Conservation (phyloP, 2,888 invertebrate species). For the Zeuzera pyrina region DNA sequence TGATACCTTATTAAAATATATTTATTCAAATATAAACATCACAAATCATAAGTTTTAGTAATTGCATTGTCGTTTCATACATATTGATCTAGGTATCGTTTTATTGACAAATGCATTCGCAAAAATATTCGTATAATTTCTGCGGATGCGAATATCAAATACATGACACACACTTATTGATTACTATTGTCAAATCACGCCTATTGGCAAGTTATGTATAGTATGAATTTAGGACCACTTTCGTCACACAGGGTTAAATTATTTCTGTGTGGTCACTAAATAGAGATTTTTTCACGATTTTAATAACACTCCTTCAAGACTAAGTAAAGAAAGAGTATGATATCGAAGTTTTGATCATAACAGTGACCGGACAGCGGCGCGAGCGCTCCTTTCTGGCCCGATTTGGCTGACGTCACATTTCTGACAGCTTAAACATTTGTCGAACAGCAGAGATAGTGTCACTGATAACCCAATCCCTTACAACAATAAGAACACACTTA, state of each 20-base stretch:
- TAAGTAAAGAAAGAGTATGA: slow-evolving; percentile 23
- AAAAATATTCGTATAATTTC: no score
- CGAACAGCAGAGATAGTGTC: slow-evolving; percentile 70
- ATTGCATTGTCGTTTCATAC: no score
- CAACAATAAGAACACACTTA: slow-evolving; percentile 72
- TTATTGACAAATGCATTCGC: no score
- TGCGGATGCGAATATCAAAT: no score
- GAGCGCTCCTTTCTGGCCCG: slow-evolving; percentile 18
- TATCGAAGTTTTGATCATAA: slow-evolving; percentile 48
- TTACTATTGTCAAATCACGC: no score
- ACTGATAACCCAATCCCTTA: slow-evolving; percentile 70
- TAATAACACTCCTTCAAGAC: slow-evolving; percentile 4
- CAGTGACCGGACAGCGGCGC: slow-evolving; percentile 8
- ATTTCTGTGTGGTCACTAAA: slow-evolving; percentile 1
- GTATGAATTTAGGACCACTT: neutral
- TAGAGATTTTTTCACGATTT: neutral
- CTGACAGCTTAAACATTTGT: slow-evolving; percentile 72
- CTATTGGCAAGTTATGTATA: no score
- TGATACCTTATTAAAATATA: no score
- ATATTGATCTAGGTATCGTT: no score
- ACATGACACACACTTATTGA: no score
- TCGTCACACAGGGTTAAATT: neutral
- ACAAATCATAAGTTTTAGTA: no score
- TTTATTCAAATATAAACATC: no score
- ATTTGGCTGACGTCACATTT: slow-evolving; percentile 69